phyloP scores from a whole-genome alignment of 2,797 vertebrate species.

The Bryconaethiops microstoma region DNA sequence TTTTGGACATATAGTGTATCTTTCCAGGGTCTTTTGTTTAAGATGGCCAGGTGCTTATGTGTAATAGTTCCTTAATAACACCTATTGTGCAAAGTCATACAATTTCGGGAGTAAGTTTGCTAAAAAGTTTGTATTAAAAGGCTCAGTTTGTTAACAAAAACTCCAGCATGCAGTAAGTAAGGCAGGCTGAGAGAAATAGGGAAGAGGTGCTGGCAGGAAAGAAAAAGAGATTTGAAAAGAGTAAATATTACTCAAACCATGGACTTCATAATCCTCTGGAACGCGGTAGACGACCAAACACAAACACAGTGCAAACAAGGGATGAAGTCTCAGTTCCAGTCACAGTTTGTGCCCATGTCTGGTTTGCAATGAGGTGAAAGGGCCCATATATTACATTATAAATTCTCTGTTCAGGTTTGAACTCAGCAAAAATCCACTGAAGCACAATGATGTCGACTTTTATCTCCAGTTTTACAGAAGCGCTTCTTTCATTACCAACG shows the following conservation, averaged over 20 bases:
- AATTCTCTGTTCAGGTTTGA: neutral
- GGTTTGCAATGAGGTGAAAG: conserved; percentile 2
- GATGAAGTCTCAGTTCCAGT: conserved; percentile 2
- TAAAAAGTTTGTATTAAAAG: conserved; percentile 2
- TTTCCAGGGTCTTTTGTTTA: neutral
- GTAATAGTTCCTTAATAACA: neutral
- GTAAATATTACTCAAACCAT: conserved; percentile 36
- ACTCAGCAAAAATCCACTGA: conserved; percentile 6
- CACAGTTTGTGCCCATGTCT: neutral
- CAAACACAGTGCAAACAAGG: neutral
- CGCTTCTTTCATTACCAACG: neutral
- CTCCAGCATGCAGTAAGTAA: conserved; percentile 38
- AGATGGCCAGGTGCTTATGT: neutral
- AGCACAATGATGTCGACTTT: neutral
- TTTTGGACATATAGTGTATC: neutral
- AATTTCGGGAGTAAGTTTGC: neutral
- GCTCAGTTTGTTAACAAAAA: conserved; percentile 18
- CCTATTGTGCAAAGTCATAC: neutral
- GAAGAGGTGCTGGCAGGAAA: conserved; percentile 1
- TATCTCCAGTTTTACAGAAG: conserved; percentile 7
- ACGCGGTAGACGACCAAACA: neutral
- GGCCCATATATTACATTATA: neutral
- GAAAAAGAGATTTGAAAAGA: conserved; percentile 17
- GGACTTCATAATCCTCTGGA: conserved; percentile 23
- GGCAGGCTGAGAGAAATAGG: conserved; percentile 26